phyloP scores from a whole-genome alignment of 2,888 invertebrate species.

The Netelia inedita region DNA sequence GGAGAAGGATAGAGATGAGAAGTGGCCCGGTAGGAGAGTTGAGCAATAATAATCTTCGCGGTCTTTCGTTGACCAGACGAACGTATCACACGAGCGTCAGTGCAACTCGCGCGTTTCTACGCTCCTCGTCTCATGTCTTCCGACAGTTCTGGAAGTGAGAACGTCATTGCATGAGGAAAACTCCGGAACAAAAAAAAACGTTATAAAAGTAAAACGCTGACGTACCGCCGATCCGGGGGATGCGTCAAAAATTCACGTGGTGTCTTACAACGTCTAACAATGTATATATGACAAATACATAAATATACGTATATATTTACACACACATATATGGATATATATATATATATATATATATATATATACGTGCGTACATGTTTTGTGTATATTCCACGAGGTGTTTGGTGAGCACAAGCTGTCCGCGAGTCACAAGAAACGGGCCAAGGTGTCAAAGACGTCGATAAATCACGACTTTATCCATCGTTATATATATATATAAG shows the following conservation, averaged over 20 bases:
- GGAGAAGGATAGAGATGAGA: no score
- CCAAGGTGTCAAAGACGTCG: constrained; percentile 75
- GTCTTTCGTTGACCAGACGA: constrained; percentile 3
- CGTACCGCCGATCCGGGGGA: no score
- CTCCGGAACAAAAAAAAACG: not conserved
- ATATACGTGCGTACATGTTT: not conserved
- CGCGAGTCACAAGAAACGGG: constrained; percentile 63
- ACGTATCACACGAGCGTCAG: constrained; percentile 15
- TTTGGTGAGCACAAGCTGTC: not conserved
- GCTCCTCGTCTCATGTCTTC: constrained; percentile 45
- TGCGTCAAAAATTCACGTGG: not conserved
- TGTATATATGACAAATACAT: not conserved
- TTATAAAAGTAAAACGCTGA: not conserved
- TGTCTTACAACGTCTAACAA: not conserved
- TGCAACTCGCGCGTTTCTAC: constrained; percentile 29
- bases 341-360: not conserved
- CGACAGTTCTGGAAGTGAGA: constrained; percentile 11
- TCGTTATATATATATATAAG: no score
- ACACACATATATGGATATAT: not conserved
- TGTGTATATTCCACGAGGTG: not conserved
- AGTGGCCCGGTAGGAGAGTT: not conserved
- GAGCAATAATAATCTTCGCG: constrained; percentile 39
- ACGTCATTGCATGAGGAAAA: not conserved
- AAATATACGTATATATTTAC: not conserved
- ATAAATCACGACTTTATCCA: constrained; percentile 27